phyloP scores from a whole-genome alignment of 2,888 invertebrate genomes.

The Cryptus armator region DNA sequence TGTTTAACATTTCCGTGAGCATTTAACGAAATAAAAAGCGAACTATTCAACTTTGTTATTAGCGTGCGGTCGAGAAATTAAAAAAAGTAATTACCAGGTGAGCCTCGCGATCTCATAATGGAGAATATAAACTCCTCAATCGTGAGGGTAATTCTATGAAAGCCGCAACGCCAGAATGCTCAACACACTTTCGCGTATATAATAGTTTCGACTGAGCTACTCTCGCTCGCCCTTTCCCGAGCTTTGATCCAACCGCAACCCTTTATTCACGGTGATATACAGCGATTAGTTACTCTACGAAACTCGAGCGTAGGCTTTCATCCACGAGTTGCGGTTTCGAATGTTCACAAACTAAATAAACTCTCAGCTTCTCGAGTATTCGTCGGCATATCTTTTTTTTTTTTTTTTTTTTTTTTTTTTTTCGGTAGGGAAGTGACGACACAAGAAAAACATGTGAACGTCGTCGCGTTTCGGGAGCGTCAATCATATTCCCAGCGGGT shows the following conservation, averaged over 20 bases:
- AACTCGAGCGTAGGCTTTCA: neutral
- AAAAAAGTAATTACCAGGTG: neutral
- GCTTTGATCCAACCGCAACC: constrained; percentile 11
- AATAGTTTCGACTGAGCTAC: neutral
- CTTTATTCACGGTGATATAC: neutral
- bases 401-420: neutral
- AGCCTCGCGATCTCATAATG: neutral
- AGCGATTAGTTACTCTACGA: neutral
- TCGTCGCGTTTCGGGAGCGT: constrained; percentile 47
- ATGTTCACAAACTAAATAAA: neutral
- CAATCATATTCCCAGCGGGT: constrained; percentile 31
- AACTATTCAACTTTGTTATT: neutral
- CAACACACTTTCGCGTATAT: neutral
- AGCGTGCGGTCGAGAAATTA: neutral
- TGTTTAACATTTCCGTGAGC: neutral
- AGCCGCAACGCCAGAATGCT: neutral
- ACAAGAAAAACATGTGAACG: constrained; percentile 57
- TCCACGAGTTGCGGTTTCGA: neutral
- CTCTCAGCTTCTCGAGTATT: neutral
- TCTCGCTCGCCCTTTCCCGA: neutral
- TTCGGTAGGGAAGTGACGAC: neutral
- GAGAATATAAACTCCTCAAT: constrained; percentile 8
- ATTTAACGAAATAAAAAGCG: neutral
- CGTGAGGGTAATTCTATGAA: neutral
- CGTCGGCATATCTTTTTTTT: neutral